Conservation (phyloP, 2,797 vertebrate species). For the Etheostoma perlongum region DNA sequence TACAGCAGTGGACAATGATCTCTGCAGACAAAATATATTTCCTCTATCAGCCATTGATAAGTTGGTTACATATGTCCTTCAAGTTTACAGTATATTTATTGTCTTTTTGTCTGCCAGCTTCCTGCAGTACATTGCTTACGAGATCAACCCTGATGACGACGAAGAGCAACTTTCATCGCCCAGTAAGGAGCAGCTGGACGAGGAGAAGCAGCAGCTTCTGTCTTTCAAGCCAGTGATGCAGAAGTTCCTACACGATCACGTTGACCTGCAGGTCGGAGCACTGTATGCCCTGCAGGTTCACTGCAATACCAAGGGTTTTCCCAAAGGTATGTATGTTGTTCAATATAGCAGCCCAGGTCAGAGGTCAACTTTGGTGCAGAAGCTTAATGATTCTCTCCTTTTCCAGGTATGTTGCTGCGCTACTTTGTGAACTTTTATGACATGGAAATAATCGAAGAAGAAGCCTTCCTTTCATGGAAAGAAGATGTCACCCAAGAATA, state of each 20-base stretch:
- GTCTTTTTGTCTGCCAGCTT: slow-evolving; percentile 83
- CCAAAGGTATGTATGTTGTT: slow-evolving; percentile 89
- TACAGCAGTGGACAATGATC: slow-evolving; percentile 56
- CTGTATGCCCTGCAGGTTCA: slow-evolving; percentile 98
- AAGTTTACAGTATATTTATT: not conserved
- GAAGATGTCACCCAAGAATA: slow-evolving; percentile 99
- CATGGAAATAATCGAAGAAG: slow-evolving; percentile 99
- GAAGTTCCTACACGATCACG: slow-evolving; percentile 97
- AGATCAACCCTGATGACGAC: slow-evolving; percentile 92
- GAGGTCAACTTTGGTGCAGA: not conserved
- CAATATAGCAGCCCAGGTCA: not conserved
- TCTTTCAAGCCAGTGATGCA: slow-evolving; percentile 99
- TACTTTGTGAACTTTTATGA: slow-evolving; percentile 99
- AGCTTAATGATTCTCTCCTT: not conserved
- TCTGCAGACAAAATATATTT: not conserved
- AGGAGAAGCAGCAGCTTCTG: slow-evolving; percentile 94
- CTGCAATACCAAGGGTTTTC: slow-evolving; percentile 93
- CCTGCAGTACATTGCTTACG: slow-evolving; percentile 91
- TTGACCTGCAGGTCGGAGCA: slow-evolving; percentile 95
- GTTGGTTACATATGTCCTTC: not conserved
- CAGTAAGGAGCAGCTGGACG: slow-evolving; percentile 95
- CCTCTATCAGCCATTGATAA: not conserved
- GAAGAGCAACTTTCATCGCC: slow-evolving; percentile 92
- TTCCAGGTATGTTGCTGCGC: slow-evolving; percentile 96
- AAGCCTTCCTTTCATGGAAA: slow-evolving; percentile 99